Conservation (phyloP, 2,888 invertebrate genomes). For the Sepioteuthis lessoniana region DNA sequence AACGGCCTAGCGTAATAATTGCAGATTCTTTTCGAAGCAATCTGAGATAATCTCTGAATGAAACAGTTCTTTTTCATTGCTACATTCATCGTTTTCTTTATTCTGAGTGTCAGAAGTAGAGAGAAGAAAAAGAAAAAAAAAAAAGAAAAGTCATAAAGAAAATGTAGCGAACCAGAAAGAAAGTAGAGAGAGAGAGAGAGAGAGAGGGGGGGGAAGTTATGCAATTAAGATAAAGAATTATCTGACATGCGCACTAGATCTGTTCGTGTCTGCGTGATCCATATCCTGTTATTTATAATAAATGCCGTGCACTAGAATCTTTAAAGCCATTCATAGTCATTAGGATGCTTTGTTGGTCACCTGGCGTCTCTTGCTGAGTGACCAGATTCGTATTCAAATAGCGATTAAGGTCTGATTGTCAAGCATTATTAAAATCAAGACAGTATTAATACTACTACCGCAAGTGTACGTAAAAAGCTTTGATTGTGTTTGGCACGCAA, state of each 20-base stretch:
- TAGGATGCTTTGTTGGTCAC: background rate
- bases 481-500: background rate
- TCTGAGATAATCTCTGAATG: background rate
- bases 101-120: too few species aligned
- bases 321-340: background rate
- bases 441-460: too few species aligned
- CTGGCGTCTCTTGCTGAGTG: background rate
- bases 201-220: background rate
- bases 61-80: background rate
- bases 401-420: background rate
- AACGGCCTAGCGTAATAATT: background rate
- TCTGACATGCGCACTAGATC: background rate
- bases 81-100: too few species aligned
- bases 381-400: background rate
- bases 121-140: too few species aligned
- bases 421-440: too few species aligned
- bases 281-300: background rate
- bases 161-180: too few species aligned
- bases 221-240: background rate
- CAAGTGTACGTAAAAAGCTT: background rate
- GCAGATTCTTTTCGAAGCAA: background rate
- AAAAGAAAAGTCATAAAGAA: too few species aligned
- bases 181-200: background rate
- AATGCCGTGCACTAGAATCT: background rate
- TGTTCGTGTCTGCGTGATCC: background rate